Conservation (phyloP, 2,888 invertebrate genomes). For the Mamestra brassicae region DNA sequence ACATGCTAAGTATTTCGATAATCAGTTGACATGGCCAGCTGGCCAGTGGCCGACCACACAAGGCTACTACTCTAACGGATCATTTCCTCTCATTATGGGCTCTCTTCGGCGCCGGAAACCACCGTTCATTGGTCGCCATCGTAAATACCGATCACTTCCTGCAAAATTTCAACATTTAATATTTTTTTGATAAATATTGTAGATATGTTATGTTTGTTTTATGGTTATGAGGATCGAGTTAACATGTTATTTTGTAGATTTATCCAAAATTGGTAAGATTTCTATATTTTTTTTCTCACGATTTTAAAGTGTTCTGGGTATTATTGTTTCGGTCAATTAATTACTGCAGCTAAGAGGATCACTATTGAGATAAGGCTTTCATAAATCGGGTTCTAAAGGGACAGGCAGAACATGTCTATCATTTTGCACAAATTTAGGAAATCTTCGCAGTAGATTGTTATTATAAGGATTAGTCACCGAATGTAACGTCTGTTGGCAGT, state of each 20-base stretch:
- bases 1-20: slow-evolving; percentile 54
- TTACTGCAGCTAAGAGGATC: too few relatives aligned
- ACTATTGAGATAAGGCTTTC: background rate
- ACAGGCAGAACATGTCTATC: background rate
- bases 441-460: background rate
- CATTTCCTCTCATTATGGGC: slow-evolving; percentile 65
- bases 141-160: slow-evolving; percentile 83
- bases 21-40: slow-evolving; percentile 58
- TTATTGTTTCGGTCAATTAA: background rate
- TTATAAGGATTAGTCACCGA: slow-evolving; percentile 8
- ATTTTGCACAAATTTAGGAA: background rate
- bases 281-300: background rate
- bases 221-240: slow-evolving; percentile 26
- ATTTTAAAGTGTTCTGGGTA: background rate
- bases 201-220: slow-evolving; percentile 21
- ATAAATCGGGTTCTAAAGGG: background rate
- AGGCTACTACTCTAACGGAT: slow-evolving; percentile 62
- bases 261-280: background rate
- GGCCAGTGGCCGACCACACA: slow-evolving; percentile 49
- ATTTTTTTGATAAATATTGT: slow-evolving; percentile 51
- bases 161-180: slow-evolving; percentile 67
- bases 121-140: slow-evolving; percentile 79
- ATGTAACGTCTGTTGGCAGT: background rate
- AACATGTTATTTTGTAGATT: background rate
- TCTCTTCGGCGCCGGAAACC: slow-evolving; percentile 79